Evolutionary conservation across 2,113 vertebrate genomes (phyloP).

Genomic region (Cyphomyrus discorhynchus): DNA sequence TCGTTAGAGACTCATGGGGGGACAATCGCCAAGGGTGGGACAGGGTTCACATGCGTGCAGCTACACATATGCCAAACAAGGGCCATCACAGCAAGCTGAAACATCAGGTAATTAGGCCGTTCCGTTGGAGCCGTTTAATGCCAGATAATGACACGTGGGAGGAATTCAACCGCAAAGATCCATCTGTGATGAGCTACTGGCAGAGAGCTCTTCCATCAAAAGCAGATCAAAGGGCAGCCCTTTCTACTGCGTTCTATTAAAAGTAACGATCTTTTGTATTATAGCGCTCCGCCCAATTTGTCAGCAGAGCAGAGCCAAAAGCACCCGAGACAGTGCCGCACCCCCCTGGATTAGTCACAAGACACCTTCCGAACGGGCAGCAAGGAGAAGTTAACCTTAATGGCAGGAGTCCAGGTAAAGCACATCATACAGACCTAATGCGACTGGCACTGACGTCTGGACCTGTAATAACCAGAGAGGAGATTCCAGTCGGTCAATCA

Average conservation of each 20-base stretch:
- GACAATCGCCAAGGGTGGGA: not conserved
- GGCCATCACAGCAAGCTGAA: not conserved
- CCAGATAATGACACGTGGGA: not conserved
- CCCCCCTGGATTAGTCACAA: not conserved
- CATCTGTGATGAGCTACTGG: not conserved
- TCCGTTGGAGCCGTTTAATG: not conserved
- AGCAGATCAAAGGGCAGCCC: not conserved
- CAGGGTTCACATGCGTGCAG: not conserved
- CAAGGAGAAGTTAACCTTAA: not conserved
- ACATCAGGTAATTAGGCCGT: not conserved
- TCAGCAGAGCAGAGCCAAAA: not conserved
- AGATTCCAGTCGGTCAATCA: not conserved
- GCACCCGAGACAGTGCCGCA: not conserved
- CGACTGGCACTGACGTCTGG: not conserved
- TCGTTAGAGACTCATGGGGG: not conserved
- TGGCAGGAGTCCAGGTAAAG: not conserved
- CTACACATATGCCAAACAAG: not conserved
- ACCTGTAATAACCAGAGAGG: not conserved
- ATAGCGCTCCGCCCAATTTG: not conserved
- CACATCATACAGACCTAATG: not conserved
- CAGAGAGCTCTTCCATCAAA: not conserved
- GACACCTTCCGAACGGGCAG: not conserved
- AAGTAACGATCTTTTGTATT: not conserved
- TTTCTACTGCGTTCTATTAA: not conserved
- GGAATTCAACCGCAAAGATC: not conserved